These are phyloP conservation scores for Acipenser oxyrinchus DNA, from an alignment of 2,797 vertebrate genomes.

Conservation along the genomic window DNA sequence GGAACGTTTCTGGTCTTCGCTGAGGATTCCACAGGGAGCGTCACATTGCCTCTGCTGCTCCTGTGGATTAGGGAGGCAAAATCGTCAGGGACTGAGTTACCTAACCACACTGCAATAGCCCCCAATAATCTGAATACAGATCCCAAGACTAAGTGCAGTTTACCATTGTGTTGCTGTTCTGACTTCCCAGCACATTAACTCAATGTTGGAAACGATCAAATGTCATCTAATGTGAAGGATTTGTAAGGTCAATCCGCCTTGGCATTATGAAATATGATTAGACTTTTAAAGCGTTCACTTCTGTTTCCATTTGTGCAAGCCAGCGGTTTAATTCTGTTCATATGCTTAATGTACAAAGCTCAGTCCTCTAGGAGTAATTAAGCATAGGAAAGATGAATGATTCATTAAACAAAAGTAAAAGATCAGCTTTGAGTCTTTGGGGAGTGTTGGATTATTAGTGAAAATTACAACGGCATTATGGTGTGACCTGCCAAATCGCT, in stretches of 20 bases:
- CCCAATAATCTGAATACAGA: too few relatives aligned
- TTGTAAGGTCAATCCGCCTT: neutral
- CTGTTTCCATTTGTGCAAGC: slow-evolving; percentile 2
- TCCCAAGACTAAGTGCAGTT: too few relatives aligned
- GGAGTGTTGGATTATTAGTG: neutral
- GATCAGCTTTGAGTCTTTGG: neutral
- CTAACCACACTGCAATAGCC: too few relatives aligned
- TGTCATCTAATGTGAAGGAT: too few relatives aligned
- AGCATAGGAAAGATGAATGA: slow-evolving; percentile 20
- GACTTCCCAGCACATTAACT: too few relatives aligned
- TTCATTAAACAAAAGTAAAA: slow-evolving; percentile 18
- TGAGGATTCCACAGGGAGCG: too few relatives aligned
- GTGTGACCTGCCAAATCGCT: slow-evolving; percentile 5
- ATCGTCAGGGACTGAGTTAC: too few relatives aligned
- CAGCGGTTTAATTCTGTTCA: neutral
- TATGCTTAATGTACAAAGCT: slow-evolving; percentile 14
- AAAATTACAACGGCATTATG: neutral
- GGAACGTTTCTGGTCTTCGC: too few relatives aligned
- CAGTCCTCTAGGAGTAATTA: neutral
- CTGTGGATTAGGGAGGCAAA: too few relatives aligned
- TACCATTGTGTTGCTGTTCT: too few relatives aligned
- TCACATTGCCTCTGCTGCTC: too few relatives aligned
- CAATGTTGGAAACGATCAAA: too few relatives aligned
- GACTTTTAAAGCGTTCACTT: slow-evolving; percentile 14
- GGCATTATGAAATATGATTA: slow-evolving; percentile 21